Evolutionary conservation across 2,797 vertebrate genomes (phyloP), one percentile per base, ranked within the genome.

Genomic region (Pseudotriccus pelzelni): DNA sequence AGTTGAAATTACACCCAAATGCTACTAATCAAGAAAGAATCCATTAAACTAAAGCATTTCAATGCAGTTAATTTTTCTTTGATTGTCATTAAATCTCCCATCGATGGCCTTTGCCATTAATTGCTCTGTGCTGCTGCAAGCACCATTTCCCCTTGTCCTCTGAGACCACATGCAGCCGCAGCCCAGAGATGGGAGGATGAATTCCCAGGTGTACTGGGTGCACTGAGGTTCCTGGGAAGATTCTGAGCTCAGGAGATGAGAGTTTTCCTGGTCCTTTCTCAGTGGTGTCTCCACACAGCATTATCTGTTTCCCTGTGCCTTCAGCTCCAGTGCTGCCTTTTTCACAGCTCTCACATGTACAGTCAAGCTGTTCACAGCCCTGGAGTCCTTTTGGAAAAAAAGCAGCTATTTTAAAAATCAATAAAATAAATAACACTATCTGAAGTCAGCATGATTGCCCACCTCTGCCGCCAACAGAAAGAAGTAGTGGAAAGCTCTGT

Each of bases 351-450:
- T 79, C 58, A 28, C 9, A 75, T 0, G 3, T 15, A 43, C 58
- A 92, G 75, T 3, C 58, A 66, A 87, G 79, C 78, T 62, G 47
- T 47, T 84, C 70, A 28, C 2, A 6, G 70, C 87, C 64, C 63
- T n/a, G 28, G 72, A 72, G 52, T 7, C 43, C 66, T 80, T 84
- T 58, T 27, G 36, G 68, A 25, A 55, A 91, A 77, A 67, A 69
- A 9, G 3, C 56, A 74, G 44, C 72, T 85, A 49, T 92, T 93
- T 93, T 53, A 53, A 87, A 96, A 89, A 95, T 94, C 89, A 89
- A 87, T 93, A 62, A 75, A 81, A 87, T 64, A 81, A 89, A 92
- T 89, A 84, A 59, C 94, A 50, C 1, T 12, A 63, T 82, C 34
- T 36, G 50, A 73, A 87, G 39, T 24, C 85, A 75, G 68, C 21